Base-by-base conservation (phyloP, 2,797 vertebrate species). In the Manis crassicaudata region DNA sequence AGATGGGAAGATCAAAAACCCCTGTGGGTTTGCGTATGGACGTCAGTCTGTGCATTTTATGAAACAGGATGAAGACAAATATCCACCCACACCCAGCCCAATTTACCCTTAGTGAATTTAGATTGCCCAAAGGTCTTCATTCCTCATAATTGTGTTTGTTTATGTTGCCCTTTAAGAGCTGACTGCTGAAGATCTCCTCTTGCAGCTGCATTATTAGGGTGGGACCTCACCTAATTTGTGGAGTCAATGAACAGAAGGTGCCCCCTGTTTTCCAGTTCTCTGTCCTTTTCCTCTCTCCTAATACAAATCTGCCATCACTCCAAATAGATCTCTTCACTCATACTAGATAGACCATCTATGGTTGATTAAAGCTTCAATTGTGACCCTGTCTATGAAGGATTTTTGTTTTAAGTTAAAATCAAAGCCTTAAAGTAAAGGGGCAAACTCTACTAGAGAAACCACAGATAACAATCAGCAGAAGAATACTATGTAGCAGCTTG, bases 31-130 rank as follows among this genome's bases (percentile, higher is more conserved):
- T 97, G 86, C 92, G 96, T 91, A 87, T 97, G 75, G 77, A 94
- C 95, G 35, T 83, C 84, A 94, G 75, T 91, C 90, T 95, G 92
- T 96, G 67, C 84, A 87, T 96, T 97, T 97, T 96, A 89, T 94
- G 62, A 54, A 90, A 93, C 52, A 70, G 29, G 50, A 76, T 92
- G 68, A 97, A 97, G 96, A 91, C 95, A 96, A 95, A 97, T 94
- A 97, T 81, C 96, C 90, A 95, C 60, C 18, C 54, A 90, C 43
- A 88, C 43, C 37, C 65, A 89, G 50, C 72, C 68, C 83, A 93
- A 87, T 96, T 96, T 96, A 95, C 90, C 70, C 56, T 83, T 60
- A 87, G 91, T 27, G 97, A 95, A 93, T 94, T 62, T 86, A 91
- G 27, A 80, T 35, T 63, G 96, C 56, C 43, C 62, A 54, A 29